Evolutionary conservation across 2,888 invertebrate species (phyloP).

Genomic region (Schrankia costaestrigalis): DNA sequence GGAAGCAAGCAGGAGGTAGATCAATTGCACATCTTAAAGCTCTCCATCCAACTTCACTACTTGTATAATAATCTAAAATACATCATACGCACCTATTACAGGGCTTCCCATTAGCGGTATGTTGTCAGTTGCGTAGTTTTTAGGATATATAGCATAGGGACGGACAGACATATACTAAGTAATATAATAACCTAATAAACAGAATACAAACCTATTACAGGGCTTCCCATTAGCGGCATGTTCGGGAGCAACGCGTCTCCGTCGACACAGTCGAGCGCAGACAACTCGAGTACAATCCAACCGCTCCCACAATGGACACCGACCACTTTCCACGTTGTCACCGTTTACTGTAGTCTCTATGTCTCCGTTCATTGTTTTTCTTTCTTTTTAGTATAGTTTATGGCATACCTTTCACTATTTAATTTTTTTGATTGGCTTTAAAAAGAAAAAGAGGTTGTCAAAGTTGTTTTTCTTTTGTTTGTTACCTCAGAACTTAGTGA

Average conservation of each 20-base stretch:
- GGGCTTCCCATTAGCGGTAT: constrained; percentile 38
- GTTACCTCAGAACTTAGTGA: no score
- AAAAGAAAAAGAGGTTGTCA: no score
- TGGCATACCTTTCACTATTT: not conserved
- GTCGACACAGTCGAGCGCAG: constrained; percentile 50
- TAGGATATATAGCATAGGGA: no score
- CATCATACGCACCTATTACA: constrained; percentile 34
- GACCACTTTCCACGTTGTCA: constrained; percentile 2
- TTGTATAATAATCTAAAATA: not conserved
- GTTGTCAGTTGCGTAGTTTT: no score
- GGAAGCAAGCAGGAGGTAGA: no score
- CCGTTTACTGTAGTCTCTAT: constrained; percentile 21
- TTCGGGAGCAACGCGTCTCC: constrained; percentile 53
- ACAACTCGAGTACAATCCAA: constrained; percentile 52
- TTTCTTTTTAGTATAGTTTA: not conserved
- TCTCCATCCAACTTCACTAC: no score
- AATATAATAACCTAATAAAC: not conserved
- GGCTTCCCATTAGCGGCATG: constrained; percentile 40
- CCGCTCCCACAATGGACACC: constrained; percentile 52
- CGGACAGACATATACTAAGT: no score
- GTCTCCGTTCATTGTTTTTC: constrained; percentile 45
- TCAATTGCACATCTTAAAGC: no score
- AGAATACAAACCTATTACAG: constrained; percentile 34
- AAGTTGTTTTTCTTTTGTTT: no score
- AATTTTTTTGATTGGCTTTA: not conserved